These are phyloP conservation scores for Helicoverpa assulta DNA, from an alignment of 2,888 invertebrate species.

Conservation along the genomic window DNA sequence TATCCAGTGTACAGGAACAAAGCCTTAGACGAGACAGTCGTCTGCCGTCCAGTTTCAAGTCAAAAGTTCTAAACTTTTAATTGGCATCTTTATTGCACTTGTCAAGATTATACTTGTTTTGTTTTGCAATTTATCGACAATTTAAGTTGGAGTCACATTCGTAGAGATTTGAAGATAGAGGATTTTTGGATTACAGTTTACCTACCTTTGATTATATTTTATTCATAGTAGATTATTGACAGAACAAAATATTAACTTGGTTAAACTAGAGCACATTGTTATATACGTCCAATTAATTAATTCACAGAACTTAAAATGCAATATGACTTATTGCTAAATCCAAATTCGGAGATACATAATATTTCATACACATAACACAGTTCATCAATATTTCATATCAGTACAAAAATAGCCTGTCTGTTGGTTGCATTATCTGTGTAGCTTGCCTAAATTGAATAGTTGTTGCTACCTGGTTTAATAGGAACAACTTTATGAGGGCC, in stretches of 20 bases:
- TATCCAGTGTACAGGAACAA: conserved; percentile 12
- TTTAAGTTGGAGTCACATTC: conserved; percentile 13
- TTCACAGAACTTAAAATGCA: conserved; percentile 3
- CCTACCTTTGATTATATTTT: neutral
- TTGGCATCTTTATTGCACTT: conserved; percentile 42
- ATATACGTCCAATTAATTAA: conserved; percentile 10
- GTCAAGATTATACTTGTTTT: conserved; percentile 24
- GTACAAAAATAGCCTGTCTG: conserved; percentile 27
- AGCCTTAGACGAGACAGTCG: conserved; percentile 33
- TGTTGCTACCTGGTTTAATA: conserved; percentile 62
- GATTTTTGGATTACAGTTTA: conserved; percentile 1
- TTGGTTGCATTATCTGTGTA: conserved; percentile 45
- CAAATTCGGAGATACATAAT: conserved; percentile 21
- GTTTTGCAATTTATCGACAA: conserved; percentile 40
- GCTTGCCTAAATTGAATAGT: conserved; percentile 54
- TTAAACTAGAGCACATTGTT: neutral
- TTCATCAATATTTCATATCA: conserved; percentile 44
- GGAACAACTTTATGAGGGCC: conserved; percentile 72
- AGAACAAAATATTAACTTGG: too few species aligned
- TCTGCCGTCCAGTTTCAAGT: conserved; percentile 12
- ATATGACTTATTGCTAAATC: conserved; percentile 5
- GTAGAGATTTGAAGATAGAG: conserved; percentile 2
- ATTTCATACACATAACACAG: too few species aligned
- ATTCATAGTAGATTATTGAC: too few species aligned
- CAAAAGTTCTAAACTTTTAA: conserved; percentile 45